phyloP scores from a whole-genome alignment of 2,888 invertebrate genomes.

The Petrolisthes cinctipes region DNA sequence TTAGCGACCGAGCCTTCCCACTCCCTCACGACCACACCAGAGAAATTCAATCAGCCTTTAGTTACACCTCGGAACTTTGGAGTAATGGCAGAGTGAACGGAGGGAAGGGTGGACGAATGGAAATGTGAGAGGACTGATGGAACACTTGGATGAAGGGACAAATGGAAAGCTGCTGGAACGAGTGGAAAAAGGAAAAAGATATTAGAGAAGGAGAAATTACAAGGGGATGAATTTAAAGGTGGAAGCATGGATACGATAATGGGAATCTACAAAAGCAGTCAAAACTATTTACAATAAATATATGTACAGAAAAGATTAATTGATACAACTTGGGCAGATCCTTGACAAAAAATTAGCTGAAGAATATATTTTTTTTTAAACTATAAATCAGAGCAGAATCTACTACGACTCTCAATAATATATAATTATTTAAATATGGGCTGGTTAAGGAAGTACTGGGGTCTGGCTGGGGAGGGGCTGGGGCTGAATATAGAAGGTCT shows the following conservation, averaged over 20 bases:
- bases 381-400: too few species aligned
- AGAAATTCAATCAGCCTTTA: constrained; percentile 19
- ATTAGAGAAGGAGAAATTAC: not conserved
- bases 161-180: not conserved
- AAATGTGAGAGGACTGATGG: not conserved
- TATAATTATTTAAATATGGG: too few species aligned
- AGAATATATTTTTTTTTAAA: too few species aligned
- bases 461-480: not conserved
- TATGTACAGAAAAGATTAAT: too few species aligned
- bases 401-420: too few species aligned
- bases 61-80: not conserved
- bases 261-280: too few species aligned
- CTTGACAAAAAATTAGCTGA: too few species aligned
- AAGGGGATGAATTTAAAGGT: not conserved
- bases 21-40: not conserved
- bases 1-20: not conserved
- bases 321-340: too few species aligned
- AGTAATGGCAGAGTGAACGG: not conserved
- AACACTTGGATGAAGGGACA: not conserved
- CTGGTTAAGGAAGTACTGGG: not conserved
- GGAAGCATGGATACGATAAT: too few species aligned
- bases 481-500: not conserved
- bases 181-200: not conserved
- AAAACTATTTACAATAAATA: too few species aligned
- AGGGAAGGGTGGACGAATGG: not conserved